Conservation (phyloP, 2,113 vertebrate species). For the Anhinga anhinga region DNA sequence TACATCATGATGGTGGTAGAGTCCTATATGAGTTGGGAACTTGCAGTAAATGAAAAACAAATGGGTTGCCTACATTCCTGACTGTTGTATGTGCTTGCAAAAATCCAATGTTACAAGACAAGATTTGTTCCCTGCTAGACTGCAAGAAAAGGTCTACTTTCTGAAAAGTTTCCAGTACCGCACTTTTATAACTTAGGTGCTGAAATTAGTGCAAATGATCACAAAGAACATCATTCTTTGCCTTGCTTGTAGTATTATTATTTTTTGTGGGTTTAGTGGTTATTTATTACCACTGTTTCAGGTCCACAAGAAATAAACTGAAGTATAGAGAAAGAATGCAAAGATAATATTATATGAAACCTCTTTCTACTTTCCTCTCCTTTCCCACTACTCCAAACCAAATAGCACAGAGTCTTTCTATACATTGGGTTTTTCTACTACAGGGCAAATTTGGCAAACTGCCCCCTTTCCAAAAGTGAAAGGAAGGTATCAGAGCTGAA, state of each 20-base stretch:
- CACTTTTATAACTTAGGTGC: not conserved
- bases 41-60: not conserved
- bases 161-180: not conserved
- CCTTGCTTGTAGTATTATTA: not conserved
- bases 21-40: not conserved
- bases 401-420: not conserved
- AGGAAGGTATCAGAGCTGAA: not conserved
- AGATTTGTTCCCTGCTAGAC: not conserved
- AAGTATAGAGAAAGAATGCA: not conserved
- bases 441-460: not conserved
- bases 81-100: not conserved
- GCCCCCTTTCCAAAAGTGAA: not conserved
- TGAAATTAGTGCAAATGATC: not conserved
- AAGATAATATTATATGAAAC: not conserved
- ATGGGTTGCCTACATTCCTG: not conserved
- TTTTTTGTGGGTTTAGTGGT: not conserved
- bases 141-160: rapidly evolving
- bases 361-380: not conserved
- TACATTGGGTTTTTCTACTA: not conserved
- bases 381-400: not conserved
- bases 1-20: not conserved
- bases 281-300: not conserved
- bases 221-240: not conserved
- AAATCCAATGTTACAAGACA: not conserved
- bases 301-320: not conserved